Conservation (phyloP, 1,140 invertebrate species). For the Atopsyche davidsoni region DNA sequence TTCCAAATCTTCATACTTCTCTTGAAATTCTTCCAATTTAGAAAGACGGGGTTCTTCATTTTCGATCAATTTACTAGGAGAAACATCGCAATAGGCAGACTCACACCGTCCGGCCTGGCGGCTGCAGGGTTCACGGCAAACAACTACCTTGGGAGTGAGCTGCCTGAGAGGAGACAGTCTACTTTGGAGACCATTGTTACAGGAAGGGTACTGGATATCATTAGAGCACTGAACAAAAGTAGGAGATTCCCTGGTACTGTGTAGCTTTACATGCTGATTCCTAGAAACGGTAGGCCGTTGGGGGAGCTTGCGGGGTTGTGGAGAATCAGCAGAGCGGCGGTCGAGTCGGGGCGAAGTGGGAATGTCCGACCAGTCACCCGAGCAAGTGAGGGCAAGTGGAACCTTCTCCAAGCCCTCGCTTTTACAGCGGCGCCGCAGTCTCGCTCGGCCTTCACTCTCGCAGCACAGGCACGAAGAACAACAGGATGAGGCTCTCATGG, state of each 20-base stretch:
- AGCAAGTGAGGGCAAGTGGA: background rate
- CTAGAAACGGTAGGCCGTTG: conserved; percentile 10
- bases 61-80: conserved; percentile 23
- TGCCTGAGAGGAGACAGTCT: conserved; percentile 4
- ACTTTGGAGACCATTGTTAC: conserved; percentile 5
- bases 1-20: conserved; percentile 7
- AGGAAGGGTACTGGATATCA: conserved; percentile 4
- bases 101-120: conserved; percentile 4
- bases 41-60: conserved; percentile 26
- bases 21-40: conserved; percentile 22
- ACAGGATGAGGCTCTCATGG: conserved; percentile 5
- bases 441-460: conserved; percentile 1
- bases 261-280: conserved; percentile 2
- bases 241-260: conserved; percentile 9
- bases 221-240: background rate
- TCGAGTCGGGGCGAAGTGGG: background rate
- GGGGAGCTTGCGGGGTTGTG: conserved; percentile 13
- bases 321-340: no score
- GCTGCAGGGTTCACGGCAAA: conserved; percentile 2
- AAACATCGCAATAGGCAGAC: background rate
- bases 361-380: conserved; percentile 9
- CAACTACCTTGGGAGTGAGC: conserved; percentile 3
- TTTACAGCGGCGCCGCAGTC: conserved; percentile 17
- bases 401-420: conserved; percentile 22
- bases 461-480: conserved; percentile 21